phyloP scores from a whole-genome alignment of 2,113 vertebrate species.

The Tapirus terrestris region DNA sequence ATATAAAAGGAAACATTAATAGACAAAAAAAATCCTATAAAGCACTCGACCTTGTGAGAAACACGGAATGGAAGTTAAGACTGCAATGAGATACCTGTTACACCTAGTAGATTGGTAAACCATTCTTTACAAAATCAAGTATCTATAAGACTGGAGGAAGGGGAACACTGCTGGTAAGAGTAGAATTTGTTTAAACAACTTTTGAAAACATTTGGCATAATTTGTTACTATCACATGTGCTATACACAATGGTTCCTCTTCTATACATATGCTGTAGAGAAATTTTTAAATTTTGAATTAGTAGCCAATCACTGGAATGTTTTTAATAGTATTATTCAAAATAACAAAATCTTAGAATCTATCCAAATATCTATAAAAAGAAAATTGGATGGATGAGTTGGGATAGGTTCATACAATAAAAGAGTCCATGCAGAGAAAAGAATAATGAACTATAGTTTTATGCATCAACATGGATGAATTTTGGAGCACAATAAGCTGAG shows the following conservation, averaged over 20 bases:
- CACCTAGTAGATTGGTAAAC: neutral
- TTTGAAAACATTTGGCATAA: constrained; percentile 15
- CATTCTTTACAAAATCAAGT: neutral
- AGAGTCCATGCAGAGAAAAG: constrained; percentile 7
- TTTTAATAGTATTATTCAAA: constrained; percentile 5
- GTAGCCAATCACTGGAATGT: neutral
- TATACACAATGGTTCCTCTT: neutral
- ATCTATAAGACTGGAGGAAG: neutral
- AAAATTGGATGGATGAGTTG: neutral
- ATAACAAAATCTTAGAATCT: constrained; percentile 13
- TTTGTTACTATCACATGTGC: neutral
- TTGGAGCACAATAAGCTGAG: neutral
- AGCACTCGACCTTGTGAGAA: neutral
- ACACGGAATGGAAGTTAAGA: neutral
- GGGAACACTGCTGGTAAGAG: neutral
- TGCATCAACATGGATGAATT: neutral
- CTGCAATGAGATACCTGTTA: neutral
- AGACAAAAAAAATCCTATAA: neutral
- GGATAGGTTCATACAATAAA: neutral
- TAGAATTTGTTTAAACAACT: constrained; percentile 6
- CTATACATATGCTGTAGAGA: neutral
- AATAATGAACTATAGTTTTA: constrained; percentile 4
- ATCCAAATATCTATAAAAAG: neutral
- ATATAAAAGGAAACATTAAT: neutral
- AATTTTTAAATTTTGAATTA: constrained; percentile 52